A percentile compares a stretch with the other conserved stretches of the same genome.
phyloP scores from a whole-genome alignment of 2,888 invertebrate genomes.

The Argynnis bischoffii region DNA sequence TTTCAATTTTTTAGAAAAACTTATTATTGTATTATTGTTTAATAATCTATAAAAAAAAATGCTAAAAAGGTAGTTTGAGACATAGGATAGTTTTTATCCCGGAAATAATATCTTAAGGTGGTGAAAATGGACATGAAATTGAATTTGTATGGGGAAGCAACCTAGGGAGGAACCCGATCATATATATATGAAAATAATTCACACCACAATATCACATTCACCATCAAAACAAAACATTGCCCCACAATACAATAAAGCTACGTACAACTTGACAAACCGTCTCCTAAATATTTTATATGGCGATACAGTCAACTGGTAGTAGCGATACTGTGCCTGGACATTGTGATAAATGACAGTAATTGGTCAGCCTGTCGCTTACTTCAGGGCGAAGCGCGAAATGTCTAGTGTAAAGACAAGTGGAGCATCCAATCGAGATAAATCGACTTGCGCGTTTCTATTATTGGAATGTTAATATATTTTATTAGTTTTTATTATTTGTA shows the following conservation, averaged over 20 bases:
- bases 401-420: constrained; percentile 22
- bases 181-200: too few species aligned
- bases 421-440: constrained; percentile 11
- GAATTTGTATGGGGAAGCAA: too few species aligned
- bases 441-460: neutral
- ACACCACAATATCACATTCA: neutral
- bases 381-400: constrained; percentile 39
- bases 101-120: too few species aligned
- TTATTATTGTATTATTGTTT: too few species aligned
- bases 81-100: too few species aligned
- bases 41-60: too few species aligned
- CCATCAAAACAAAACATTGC: neutral
- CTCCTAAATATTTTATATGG: constrained; percentile 27
- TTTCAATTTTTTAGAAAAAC: too few species aligned
- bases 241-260: neutral
- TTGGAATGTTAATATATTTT: too few species aligned
- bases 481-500: too few species aligned
- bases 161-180: too few species aligned
- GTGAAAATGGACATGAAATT: too few species aligned
- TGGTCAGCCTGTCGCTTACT: constrained; percentile 59
- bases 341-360: constrained; percentile 56
- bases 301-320: constrained; percentile 36
- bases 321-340: constrained; percentile 51
- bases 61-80: too few species aligned
- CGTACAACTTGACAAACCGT: constrained; percentile 28